These are phyloP conservation scores for Fukomys damarensis DNA, from an alignment of 2,113 vertebrate species.

Conservation along the genomic window DNA sequence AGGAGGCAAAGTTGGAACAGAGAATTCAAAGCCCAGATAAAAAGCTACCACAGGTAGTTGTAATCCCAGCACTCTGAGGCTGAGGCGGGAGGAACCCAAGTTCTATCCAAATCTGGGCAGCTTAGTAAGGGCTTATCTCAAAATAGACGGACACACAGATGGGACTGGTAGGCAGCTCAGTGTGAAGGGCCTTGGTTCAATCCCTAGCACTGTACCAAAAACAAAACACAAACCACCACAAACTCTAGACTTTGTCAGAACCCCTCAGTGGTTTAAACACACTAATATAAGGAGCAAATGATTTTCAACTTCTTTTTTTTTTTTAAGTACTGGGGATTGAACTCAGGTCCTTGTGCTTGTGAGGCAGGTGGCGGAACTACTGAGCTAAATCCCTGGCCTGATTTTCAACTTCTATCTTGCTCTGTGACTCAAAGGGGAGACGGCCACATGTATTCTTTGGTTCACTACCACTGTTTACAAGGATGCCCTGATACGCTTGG, in stretches of 20 bases:
- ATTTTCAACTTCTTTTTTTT: background rate
- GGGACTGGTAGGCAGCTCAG: background rate
- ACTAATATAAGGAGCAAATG: background rate
- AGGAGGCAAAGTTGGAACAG: background rate
- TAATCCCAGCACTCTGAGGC: background rate
- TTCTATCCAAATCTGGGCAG: background rate
- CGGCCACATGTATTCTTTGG: background rate
- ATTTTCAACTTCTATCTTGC: background rate
- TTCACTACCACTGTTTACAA: background rate
- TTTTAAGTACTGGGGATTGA: too few species aligned
- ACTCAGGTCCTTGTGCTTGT: too few species aligned
- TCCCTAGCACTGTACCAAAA: background rate
- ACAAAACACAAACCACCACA: background rate
- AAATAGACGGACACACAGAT: background rate
- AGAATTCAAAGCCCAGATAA: slow-evolving; percentile 59
- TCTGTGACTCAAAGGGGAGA: background rate
- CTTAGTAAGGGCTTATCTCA: background rate
- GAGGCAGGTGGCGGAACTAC: too few species aligned
- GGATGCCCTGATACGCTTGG: background rate
- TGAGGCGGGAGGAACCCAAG: background rate
- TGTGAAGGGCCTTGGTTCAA: background rate
- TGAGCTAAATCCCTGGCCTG: too few species aligned
- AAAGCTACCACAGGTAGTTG: slow-evolving; percentile 37
- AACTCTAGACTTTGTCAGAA: background rate
- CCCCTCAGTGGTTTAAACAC: background rate